phyloP scores from a whole-genome alignment of 2,113 vertebrate genomes.

The Platichthys stellatus region DNA sequence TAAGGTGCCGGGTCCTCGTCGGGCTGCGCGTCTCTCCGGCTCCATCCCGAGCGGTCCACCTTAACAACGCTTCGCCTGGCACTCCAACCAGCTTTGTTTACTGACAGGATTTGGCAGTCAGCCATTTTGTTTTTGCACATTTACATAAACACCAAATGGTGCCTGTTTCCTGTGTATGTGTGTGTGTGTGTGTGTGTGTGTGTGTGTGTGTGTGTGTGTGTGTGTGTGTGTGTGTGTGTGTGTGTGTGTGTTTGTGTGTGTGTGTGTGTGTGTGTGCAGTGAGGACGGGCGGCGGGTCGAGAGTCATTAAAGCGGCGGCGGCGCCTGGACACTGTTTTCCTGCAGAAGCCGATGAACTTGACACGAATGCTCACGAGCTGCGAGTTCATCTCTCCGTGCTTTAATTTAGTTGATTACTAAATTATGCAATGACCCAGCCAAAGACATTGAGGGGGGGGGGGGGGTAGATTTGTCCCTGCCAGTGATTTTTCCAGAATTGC shows the following conservation, averaged over 20 bases:
- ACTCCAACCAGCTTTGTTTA: constrained; percentile 79
- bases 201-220: constrained; percentile 26
- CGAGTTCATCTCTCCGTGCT: constrained; percentile 72
- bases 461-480: constrained; percentile 44
- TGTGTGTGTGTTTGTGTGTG: constrained; percentile 29
- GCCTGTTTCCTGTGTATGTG: constrained; percentile 61
- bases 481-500: constrained; percentile 69
- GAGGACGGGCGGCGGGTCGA: constrained; percentile 66
- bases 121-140: constrained; percentile 81
- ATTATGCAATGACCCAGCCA: constrained; percentile 79
- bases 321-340: constrained; percentile 49
- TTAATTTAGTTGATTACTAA: constrained; percentile 78
- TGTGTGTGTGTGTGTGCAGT: constrained; percentile 48
- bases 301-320: constrained; percentile 59
- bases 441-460: constrained; percentile 41
- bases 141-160: constrained; percentile 82
- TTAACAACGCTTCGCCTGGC: constrained; percentile 72
- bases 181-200: constrained; percentile 21
- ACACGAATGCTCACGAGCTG: constrained; percentile 76
- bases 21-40: constrained; percentile 18
- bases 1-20: constrained; percentile 63
- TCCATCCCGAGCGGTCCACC: constrained; percentile 67
- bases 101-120: constrained; percentile 81
- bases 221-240: constrained; percentile 20
- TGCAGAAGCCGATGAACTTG: constrained; percentile 68